A percentile compares a stretch with the other conserved stretches of the same genome.
phyloP scores from a whole-genome alignment of 2,113 vertebrate genomes.

The Dasyornis broadbenti region DNA sequence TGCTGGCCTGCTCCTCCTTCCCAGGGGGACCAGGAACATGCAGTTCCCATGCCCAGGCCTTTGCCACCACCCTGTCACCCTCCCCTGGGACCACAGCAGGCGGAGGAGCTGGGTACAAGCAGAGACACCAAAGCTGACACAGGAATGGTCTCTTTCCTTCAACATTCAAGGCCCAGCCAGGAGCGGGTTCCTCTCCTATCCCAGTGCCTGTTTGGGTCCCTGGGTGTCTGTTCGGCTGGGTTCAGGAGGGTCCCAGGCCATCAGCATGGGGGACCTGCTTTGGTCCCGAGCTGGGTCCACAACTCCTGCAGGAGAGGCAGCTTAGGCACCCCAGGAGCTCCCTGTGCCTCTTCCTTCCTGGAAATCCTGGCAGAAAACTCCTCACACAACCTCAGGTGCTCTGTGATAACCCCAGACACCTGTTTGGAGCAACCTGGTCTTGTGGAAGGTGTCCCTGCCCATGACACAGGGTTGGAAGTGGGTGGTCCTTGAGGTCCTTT shows the following conservation, averaged over 20 bases:
- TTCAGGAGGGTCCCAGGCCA: background rate
- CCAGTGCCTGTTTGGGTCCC: background rate
- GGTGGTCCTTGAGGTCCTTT: background rate
- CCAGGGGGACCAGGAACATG: background rate
- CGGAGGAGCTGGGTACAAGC: background rate
- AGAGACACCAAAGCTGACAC: background rate
- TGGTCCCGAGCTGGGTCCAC: background rate
- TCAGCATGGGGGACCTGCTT: background rate
- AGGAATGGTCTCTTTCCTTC: background rate
- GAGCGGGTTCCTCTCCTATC: background rate
- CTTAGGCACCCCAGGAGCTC: background rate
- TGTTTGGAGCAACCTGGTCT: background rate
- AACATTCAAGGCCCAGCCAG: background rate
- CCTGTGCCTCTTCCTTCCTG: background rate
- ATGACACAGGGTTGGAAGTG: background rate
- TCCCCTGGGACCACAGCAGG: background rate
- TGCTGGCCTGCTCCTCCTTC: background rate
- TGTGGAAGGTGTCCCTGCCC: background rate
- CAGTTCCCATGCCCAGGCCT: background rate
- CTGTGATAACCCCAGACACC: background rate
- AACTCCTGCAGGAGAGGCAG: background rate
- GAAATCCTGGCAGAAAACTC: background rate
- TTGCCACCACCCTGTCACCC: background rate
- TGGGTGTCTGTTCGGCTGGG: background rate
- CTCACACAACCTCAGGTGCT: background rate